A percentile compares a stretch with the other conserved stretches of the same genome.
Conservation (phyloP, 2,888 invertebrate genomes). For the Acleris sparsana region DNA sequence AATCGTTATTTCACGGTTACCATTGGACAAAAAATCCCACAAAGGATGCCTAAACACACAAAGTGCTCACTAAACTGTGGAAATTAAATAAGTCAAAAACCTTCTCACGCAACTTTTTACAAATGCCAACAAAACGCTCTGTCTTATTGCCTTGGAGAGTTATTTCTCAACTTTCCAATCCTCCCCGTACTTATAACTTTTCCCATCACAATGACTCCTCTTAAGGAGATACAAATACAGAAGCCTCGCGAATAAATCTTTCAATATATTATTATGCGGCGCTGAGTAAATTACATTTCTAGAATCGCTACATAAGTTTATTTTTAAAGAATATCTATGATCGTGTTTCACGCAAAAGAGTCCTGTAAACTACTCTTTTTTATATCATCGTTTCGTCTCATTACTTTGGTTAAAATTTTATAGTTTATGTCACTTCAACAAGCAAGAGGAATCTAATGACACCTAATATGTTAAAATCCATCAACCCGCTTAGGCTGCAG, state of each 20-base stretch:
- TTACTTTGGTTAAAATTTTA: too few relatives aligned
- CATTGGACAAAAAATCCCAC: constrained; percentile 1
- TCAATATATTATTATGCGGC: constrained; percentile 6
- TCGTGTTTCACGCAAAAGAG: too few relatives aligned
- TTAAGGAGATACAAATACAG: constrained; percentile 69
- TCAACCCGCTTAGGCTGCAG: too few relatives aligned
- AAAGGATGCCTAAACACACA: constrained; percentile 19
- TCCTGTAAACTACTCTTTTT: too few relatives aligned
- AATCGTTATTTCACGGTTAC: not conserved
- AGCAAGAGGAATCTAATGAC: too few relatives aligned
- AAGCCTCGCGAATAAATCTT: constrained; percentile 54
- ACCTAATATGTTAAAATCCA: too few relatives aligned
- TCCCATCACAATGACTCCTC: constrained; percentile 69
- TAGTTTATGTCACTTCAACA: too few relatives aligned
- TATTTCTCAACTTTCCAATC: constrained; percentile 70
- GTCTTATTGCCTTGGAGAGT: constrained; percentile 63
- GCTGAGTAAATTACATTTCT: not conserved
- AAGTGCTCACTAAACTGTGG: constrained; percentile 37
- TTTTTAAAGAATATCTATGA: too few relatives aligned
- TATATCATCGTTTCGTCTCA: too few relatives aligned
- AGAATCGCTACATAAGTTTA: too few relatives aligned
- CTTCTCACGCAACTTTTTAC: constrained; percentile 57
- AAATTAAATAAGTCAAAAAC: constrained; percentile 44
- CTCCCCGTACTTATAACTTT: constrained; percentile 71
- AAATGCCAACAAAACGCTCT: constrained; percentile 64